phyloP scores from a whole-genome alignment of 2,888 invertebrate species.

The Mythimna pallens region DNA sequence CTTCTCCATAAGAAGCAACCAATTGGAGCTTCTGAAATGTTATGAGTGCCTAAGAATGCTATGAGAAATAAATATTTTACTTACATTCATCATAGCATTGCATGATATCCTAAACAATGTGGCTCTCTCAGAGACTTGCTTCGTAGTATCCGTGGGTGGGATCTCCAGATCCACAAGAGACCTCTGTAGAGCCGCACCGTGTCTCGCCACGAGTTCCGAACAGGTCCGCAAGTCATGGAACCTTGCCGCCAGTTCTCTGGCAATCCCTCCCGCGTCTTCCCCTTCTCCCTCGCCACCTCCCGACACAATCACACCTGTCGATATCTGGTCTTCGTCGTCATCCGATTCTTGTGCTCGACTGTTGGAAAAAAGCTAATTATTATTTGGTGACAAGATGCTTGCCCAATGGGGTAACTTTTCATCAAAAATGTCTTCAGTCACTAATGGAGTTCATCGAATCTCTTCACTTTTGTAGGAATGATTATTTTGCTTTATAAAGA shows the following conservation, averaged over 20 bases:
- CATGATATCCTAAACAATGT: slow-evolving; percentile 99
- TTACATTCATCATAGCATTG: slow-evolving; percentile 98
- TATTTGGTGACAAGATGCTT: neutral
- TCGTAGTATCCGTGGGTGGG: slow-evolving; percentile 94
- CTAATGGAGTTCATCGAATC: neutral
- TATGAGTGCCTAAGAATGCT: too few species aligned
- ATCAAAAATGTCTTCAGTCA: neutral
- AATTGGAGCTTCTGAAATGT: too few species aligned
- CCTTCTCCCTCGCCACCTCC: slow-evolving; percentile 90
- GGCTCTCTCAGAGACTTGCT: slow-evolving; percentile 97
- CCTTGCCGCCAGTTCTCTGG: slow-evolving; percentile 93
- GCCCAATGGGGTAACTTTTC: neutral
- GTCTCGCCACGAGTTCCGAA: slow-evolving; percentile 97
- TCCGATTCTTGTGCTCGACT: slow-evolving; percentile 93
- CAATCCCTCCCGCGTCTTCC: slow-evolving; percentile 91
- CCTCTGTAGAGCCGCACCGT: slow-evolving; percentile 95
- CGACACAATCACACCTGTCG: slow-evolving; percentile 83
- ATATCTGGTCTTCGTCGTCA: slow-evolving; percentile 93
- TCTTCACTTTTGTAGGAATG: neutral
- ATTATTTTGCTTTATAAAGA: too few species aligned
- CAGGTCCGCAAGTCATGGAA: slow-evolving; percentile 98
- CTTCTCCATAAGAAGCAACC: too few species aligned
- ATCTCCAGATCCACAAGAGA: slow-evolving; percentile 95
- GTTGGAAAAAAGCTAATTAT: slow-evolving; percentile 22
- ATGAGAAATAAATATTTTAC: slow-evolving; percentile 56